Base-by-base conservation (phyloP, 2,888 invertebrate species). In the Drosophila aldrichi region DNA sequence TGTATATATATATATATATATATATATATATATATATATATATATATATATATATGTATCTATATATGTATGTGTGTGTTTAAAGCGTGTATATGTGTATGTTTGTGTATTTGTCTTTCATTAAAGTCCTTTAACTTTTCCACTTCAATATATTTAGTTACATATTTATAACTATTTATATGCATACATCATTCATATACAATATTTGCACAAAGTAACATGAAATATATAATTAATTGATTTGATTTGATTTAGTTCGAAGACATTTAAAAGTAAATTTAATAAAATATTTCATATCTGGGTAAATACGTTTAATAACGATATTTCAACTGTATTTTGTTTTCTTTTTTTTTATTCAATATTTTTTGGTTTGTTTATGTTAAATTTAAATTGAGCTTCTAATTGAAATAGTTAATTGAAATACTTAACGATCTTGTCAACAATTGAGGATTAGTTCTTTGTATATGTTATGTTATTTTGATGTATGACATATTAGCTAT, bases 171-270 rank as follows among this genome's bases (percentile, higher is more conserved):
- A 36, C 51, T 71, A 70, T 70, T 46, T 38, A 51, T 64, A 73
- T 73, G 70, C 65, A 73, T 80, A 67, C 82, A 73, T 64, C 61
- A 54, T 76, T 59, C 67, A 65, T 70, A 65, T 60, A 54, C 61
- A 61, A 73, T 68, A 74, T 56, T 79, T 51, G 22, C 43, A 74
- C 64, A 88, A 84, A 71, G 69, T 87, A 90, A 88, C 84, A 70
- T 56, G 81, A 87, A 83, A 66, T 74, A 72, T 66, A 73, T 52
- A 9, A 32, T 32, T 32, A 9, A 70, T 63, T 62, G 63, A 61
- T 72, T 74, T 57, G 16, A 58, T 72, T 63, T 52, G 72, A 67
- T 66, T 64, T 71, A 66, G 65, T 69, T 49, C 67, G 16, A 51
- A 65, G 67, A 69, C 68, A 68, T 65, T 69, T 52, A 44, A 87